Evolutionary conservation across 2,113 vertebrate genomes (phyloP).

Genomic region (Sapajus apella): DNA sequence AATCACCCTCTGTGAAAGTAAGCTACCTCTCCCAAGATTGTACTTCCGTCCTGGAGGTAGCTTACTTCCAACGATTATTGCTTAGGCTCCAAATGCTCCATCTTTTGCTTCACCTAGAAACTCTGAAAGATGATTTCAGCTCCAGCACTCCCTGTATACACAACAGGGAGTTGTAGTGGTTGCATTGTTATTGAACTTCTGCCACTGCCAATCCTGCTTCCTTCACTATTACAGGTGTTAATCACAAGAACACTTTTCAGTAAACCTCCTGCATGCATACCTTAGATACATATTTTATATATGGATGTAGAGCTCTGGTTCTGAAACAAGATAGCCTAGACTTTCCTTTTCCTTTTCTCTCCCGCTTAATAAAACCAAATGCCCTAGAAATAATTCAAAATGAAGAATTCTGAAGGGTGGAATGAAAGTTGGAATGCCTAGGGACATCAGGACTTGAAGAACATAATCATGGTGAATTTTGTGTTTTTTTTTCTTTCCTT

Average conservation of each 20-base stretch:
- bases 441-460: not conserved
- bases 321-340: not conserved
- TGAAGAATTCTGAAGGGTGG: not conserved
- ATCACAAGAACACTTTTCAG: not conserved
- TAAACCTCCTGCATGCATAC: not conserved
- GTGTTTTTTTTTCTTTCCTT: not conserved
- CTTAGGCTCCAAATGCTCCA: not conserved
- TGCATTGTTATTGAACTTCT: not conserved
- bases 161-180: not conserved
- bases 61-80: not conserved
- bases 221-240: not conserved
- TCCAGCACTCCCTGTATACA: not conserved
- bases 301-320: not conserved
- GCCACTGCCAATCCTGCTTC: not conserved
- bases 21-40: not conserved
- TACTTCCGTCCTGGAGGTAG: too few relatives aligned
- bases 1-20: not conserved
- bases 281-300: not conserved
- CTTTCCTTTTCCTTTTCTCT: not conserved
- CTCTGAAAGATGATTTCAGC: not conserved
- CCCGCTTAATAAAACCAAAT: not conserved
- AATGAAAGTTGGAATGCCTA: not conserved
- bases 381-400: not conserved
- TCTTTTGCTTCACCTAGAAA: too few relatives aligned
- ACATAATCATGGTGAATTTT: not conserved